Conservation (phyloP, 2,888 invertebrate genomes). For the Dione juno region DNA sequence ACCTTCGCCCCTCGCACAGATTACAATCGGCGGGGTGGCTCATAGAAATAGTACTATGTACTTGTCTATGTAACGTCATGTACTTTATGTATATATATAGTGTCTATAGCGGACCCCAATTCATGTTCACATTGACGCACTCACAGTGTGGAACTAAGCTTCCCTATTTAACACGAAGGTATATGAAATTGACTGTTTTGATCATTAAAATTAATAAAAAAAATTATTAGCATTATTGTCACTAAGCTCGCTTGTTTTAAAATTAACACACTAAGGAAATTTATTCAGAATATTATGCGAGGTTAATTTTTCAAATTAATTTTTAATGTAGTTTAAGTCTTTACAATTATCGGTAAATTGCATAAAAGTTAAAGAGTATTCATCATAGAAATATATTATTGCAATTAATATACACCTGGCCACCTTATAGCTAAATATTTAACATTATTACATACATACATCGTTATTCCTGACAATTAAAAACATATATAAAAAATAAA, state of each 20-base stretch:
- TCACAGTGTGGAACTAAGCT: conserved; percentile 39
- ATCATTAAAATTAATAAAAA: neutral
- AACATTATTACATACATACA: too few species aligned
- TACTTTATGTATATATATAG: conserved; percentile 66
- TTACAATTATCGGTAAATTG: too few species aligned
- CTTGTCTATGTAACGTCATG: conserved; percentile 69
- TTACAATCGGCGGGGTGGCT: conserved; percentile 83
- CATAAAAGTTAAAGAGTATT: too few species aligned
- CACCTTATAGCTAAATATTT: too few species aligned
- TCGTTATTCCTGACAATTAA: too few species aligned
- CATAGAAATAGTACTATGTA: conserved; percentile 82
- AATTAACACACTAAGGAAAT: too few species aligned
- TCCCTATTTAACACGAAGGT: neutral
- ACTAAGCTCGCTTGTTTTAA: neutral
- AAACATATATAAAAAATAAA: too few species aligned
- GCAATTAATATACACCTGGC: too few species aligned
- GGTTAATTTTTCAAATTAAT: too few species aligned
- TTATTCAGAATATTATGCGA: too few species aligned
- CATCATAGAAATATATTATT: too few species aligned
- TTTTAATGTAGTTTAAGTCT: too few species aligned
- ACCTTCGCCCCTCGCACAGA: conserved; percentile 80
- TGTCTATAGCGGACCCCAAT: conserved; percentile 63
- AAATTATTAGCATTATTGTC: neutral
- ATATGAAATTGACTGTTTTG: neutral
- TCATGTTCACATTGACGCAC: conserved; percentile 74